Evolutionary conservation across 2,797 vertebrate species (phyloP).

Genomic region (Delichon dasypus): DNA sequence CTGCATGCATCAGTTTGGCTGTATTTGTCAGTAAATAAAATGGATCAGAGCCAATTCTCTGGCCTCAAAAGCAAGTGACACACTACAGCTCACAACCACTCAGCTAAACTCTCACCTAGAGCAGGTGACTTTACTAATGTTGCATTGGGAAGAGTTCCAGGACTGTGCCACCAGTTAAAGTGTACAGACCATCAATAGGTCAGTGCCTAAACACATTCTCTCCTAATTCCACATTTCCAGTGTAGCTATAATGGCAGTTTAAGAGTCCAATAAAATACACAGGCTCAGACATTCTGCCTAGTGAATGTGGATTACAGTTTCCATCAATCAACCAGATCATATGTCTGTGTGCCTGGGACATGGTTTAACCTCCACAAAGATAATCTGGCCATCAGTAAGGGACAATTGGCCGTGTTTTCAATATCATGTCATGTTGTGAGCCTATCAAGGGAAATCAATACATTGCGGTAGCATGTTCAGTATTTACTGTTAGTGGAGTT

Average conservation of each 20-base stretch:
- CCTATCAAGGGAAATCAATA: neutral
- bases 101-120: neutral
- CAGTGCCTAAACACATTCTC: neutral
- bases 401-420: neutral
- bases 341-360: neutral
- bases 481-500: neutral
- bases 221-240: neutral
- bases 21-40: neutral
- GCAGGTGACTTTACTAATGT: neutral
- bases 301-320: neutral
- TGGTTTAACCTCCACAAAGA: neutral
- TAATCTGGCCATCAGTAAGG: neutral
- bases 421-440: fast-evolving
- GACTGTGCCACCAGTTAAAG: neutral
- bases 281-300: neutral
- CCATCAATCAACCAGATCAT: neutral
- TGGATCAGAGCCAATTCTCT: neutral
- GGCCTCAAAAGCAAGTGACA: neutral
- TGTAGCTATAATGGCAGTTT: neutral
- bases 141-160: neutral
- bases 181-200: neutral
- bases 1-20: neutral
- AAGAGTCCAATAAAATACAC: neutral
- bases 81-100: neutral
- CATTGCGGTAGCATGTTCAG: neutral